Base-by-base conservation (phyloP, 2,888 invertebrate species). In the Conchocele bisecta region DNA sequence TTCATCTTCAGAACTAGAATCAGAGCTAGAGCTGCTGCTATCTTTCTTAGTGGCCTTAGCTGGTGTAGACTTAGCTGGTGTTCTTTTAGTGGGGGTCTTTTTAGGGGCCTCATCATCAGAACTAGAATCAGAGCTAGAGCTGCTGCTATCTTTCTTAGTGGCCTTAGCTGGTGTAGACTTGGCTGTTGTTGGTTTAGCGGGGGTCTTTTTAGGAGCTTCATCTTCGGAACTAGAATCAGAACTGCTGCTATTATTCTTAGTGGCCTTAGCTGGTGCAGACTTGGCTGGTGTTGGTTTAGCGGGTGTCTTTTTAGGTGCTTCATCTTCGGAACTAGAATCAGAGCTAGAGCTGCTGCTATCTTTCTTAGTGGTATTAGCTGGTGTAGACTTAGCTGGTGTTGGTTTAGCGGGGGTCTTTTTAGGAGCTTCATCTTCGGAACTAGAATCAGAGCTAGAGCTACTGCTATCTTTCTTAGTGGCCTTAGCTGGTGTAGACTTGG, bases 21-120 rank as follows among this genome's bases (percentile, higher is more conserved):
- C 66, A 20, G 56, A 56, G 42, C 50, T 71, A 56, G 29, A 63
- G 65, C 29, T 35, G 33, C 59, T 50, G 31, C 42, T 17, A n/a
- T 42, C 39, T 28, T 50, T 61, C 39, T 60, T 33, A 15, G 22
- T 7, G 46, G 41, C 24, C 4, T 15, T 54, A 44, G 44, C 44
- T 46, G 22, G 22, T 35, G 66, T 70, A 26, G 42, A 17, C 3
- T 17, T 26, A 15, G 53, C 37, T 15, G 39, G 29, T 42, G 24
- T 24, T 37, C 65, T 22, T 29, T 29, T 31, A 33, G 46, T 22
- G 17, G 54, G 31, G 0, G 20, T 44, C 46, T 59, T 64, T 13
- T 54, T 56, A n/a, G 66, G 60, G 28, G 35, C 50, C 42, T 77
- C 75, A 37, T 79, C 78, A 15, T 78, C 80, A 33, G 73, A 75